These are phyloP conservation scores for Chionoecetes opilio DNA, from an alignment of 1,140 invertebrate genomes.

Conservation along the genomic window DNA sequence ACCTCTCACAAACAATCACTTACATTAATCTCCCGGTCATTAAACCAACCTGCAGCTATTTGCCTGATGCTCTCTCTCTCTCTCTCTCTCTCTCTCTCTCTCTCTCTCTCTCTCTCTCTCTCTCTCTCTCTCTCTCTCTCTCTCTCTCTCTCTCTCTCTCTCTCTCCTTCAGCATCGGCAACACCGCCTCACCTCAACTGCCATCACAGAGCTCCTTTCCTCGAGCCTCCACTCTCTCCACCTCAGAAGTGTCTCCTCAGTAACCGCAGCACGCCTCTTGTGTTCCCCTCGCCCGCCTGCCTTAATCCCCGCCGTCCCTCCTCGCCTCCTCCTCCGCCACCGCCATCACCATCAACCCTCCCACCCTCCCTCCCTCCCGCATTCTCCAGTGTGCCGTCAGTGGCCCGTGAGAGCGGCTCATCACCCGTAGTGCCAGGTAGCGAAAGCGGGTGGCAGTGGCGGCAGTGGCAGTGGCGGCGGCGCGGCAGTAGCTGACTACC, in stretches of 20 bases:
- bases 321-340: not conserved
- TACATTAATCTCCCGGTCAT: conserved; percentile 20
- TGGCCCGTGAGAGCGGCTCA: conserved; percentile 62
- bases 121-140: not conserved
- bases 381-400: conserved; percentile 41
- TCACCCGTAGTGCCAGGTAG: conserved; percentile 58
- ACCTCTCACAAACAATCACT: conserved; percentile 31
- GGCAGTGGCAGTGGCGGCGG: conserved; percentile 46
- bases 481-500: conserved; percentile 52
- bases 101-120: not conserved
- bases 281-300: conserved; percentile 11
- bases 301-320: not conserved
- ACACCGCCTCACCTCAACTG: conserved; percentile 21
- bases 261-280: conserved; percentile 41
- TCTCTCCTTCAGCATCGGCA: not conserved
- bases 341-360: conserved; percentile 1
- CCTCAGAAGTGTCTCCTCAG: conserved; percentile 36
- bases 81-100: not conserved
- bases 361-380: not conserved
- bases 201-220: conserved; percentile 31
- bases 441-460: conserved; percentile 40
- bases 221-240: conserved; percentile 37
- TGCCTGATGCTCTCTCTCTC: not conserved
- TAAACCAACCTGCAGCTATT: conserved; percentile 20
- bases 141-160: not conserved